A percentile compares a stretch with the other conserved stretches of the same genome.
Conservation (phyloP, 2,797 vertebrate genomes). For the Notoglanidium macrostoma region DNA sequence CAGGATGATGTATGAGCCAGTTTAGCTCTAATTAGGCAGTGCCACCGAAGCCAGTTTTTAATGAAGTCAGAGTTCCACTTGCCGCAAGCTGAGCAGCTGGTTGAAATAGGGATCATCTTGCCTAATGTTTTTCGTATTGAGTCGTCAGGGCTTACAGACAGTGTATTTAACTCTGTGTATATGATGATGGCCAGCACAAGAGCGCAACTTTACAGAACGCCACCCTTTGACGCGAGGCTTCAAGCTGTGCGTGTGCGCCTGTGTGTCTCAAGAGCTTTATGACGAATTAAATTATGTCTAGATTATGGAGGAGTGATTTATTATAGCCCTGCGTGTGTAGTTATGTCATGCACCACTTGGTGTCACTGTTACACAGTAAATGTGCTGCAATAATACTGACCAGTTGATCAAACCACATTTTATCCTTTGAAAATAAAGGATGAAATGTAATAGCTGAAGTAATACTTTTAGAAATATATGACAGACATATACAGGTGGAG, state of each 20-base stretch:
- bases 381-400: neutral
- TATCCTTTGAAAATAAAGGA: neutral
- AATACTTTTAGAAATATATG: neutral
- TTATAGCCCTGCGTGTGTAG: neutral
- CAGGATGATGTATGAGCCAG: constrained; percentile 47
- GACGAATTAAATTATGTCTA: constrained; percentile 30
- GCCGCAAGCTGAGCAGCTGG: constrained; percentile 47
- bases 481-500: neutral
- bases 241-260: constrained; percentile 17
- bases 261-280: constrained; percentile 15
- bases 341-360: constrained; percentile 35
- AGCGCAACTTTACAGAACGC: neutral
- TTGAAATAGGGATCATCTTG: constrained; percentile 43
- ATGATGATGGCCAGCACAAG: constrained; percentile 22
- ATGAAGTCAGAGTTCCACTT: constrained; percentile 49
- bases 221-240: constrained; percentile 15
- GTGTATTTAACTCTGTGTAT: constrained; percentile 40
- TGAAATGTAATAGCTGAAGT: too few relatives aligned
- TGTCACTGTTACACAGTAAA: constrained; percentile 48
- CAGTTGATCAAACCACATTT: neutral
- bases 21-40: constrained; percentile 50
- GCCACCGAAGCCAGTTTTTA: constrained; percentile 48
- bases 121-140: constrained; percentile 48
- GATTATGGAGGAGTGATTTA: constrained; percentile 27
- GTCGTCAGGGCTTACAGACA: constrained; percentile 31